A percentile compares a stretch with the other conserved stretches of the same genome.
Evolutionary conservation across 1,140 invertebrate genomes (phyloP).

Genomic region (Tachypleus tridentatus): DNA sequence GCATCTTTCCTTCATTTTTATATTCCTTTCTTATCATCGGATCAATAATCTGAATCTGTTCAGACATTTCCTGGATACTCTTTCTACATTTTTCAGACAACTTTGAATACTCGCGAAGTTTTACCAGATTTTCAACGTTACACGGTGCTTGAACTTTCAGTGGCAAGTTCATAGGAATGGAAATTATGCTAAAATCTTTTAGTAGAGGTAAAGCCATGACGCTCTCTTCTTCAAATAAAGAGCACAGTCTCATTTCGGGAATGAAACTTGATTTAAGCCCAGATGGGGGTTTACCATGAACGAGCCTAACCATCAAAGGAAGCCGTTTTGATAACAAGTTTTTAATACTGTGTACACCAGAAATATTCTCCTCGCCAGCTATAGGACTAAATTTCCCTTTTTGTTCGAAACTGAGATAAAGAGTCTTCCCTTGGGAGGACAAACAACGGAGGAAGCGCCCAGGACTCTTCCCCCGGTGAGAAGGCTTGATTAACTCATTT

Average conservation of each 20-base stretch:
- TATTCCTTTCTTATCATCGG: conserved; percentile 28
- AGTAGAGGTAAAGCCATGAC: conserved; percentile 67
- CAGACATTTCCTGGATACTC: conserved; percentile 65
- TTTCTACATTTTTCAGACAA: conserved; percentile 64
- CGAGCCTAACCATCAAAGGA: conserved; percentile 76
- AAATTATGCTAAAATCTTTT: conserved; percentile 42
- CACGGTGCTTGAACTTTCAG: conserved; percentile 69
- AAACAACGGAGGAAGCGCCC: conserved; percentile 69
- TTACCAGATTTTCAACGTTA: conserved; percentile 66
- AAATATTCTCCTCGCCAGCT: conserved; percentile 80
- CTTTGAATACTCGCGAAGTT: conserved; percentile 63
- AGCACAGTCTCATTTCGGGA: conserved; percentile 65
- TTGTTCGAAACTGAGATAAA: conserved; percentile 70
- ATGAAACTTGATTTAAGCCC: conserved; percentile 58
- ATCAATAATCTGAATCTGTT: conserved; percentile 51
- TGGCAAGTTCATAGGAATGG: conserved; percentile 69
- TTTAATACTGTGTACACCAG: conserved; percentile 67
- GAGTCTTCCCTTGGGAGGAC: conserved; percentile 65
- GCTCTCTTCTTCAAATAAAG: conserved; percentile 65
- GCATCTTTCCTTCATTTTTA: conserved; percentile 20
- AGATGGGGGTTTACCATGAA: conserved; percentile 68
- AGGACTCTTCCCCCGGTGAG: conserved; percentile 28
- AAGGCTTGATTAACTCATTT: conserved; percentile 50
- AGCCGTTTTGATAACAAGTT: conserved; percentile 74
- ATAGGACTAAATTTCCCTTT: conserved; percentile 79